phyloP scores from a whole-genome alignment of 2,113 vertebrate species.

The Microcebus tavaratra region DNA sequence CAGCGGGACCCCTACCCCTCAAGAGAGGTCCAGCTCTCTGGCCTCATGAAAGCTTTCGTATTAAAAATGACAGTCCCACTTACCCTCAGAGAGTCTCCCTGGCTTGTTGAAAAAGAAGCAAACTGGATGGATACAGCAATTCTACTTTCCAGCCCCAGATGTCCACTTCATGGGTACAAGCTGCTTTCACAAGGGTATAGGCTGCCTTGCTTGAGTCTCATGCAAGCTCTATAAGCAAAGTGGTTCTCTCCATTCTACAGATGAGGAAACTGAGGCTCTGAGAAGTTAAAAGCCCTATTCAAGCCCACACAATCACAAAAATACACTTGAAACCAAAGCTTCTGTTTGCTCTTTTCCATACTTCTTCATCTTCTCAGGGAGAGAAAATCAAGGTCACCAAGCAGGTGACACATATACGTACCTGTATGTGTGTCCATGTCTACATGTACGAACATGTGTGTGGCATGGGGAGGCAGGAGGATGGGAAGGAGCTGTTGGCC shows the following conservation, averaged over 20 bases:
- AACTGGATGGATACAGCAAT: neutral
- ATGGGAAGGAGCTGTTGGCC: neutral
- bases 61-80: neutral
- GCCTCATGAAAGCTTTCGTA: neutral
- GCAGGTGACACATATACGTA: neutral
- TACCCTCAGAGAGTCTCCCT: neutral
- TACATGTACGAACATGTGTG: neutral
- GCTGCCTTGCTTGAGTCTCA: neutral
- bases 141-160: neutral
- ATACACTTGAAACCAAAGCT: neutral
- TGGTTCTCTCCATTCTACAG: neutral
- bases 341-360: neutral
- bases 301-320: neutral
- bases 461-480: neutral
- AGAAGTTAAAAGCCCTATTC: neutral
- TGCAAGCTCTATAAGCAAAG: neutral
- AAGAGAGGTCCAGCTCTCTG: neutral
- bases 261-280: neutral
- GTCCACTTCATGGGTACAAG: neutral
- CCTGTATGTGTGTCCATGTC: neutral
- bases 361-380: neutral
- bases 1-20: too few species aligned
- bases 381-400: neutral
- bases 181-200: neutral
- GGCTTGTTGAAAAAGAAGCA: slow-evolving; percentile 41